phyloP scores from a whole-genome alignment of 2,888 invertebrate species.

The Orthosia gothica region DNA sequence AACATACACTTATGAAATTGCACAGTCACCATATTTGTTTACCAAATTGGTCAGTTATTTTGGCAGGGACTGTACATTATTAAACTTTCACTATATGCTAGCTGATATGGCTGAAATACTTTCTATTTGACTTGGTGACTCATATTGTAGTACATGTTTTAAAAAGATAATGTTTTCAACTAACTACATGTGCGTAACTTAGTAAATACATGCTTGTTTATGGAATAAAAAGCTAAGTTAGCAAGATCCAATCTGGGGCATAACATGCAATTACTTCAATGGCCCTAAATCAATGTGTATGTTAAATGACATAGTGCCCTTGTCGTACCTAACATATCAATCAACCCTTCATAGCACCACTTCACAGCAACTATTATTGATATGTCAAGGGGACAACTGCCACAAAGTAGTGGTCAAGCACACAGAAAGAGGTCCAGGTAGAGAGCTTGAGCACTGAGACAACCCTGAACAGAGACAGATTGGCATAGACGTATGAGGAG shows the following conservation, averaged over 20 bases:
- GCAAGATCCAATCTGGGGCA: neutral
- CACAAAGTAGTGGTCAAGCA: no score
- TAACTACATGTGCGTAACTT: neutral
- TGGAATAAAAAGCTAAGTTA: neutral
- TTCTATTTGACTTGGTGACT: conserved; percentile 41
- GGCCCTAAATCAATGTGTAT: neutral
- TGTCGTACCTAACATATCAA: neutral
- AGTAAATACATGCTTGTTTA: neutral
- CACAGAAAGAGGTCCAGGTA: no score
- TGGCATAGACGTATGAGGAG: no score
- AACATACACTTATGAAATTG: conserved; percentile 5
- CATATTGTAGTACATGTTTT: neutral
- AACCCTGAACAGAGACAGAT: no score
- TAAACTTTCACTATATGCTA: conserved; percentile 34
- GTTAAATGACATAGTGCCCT: neutral
- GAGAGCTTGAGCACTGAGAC: no score
- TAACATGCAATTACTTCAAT: neutral
- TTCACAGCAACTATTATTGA: neutral
- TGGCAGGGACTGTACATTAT: conserved; percentile 6
- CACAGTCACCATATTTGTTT: conserved; percentile 11
- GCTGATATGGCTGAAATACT: conserved; percentile 28
- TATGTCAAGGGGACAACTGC: neutral
- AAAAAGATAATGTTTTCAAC: neutral
- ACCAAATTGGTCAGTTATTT: conserved; percentile 8
- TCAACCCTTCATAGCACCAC: neutral